Evolutionary conservation across 2,797 vertebrate genomes (phyloP), one percentile per base, ranked within the genome.

Genomic region (Prunella strophiata): DNA sequence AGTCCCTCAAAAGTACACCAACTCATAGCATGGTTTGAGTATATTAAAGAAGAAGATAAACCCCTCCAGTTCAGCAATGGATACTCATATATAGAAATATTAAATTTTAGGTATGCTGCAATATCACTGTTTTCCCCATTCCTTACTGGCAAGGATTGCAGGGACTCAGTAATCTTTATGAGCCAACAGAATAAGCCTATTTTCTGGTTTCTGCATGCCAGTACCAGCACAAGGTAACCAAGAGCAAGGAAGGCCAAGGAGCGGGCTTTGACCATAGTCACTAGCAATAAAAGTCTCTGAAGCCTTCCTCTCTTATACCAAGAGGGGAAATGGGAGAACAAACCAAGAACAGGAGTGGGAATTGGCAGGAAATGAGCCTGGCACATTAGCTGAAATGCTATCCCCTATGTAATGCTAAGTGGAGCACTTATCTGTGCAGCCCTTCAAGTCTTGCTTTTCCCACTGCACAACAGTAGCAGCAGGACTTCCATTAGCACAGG

Each of bases 401-500:
- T 54, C 50, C 52, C 23, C 45, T 72, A 29, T 0, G 1, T 27
- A 78, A 91, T 26, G 58, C 17, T 70, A 90, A 93, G 25, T 20
- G 36, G 2, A 79, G 51, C 34, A 74, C 51, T 94, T 95, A 79
- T 27, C 20, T 7, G 0, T 36, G 22, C 25, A 75, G 22, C 42
- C 27, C 62, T 80, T 75, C 38, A 32, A 52, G 42, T 42, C 14
- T 81, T 67, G 27, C 45, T 78, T 90, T 91, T 91, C 54, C 71
- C 62, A 27, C 40, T 36, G 40, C 25, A 22, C 21, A 61, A n/a
- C 32, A 52, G 48, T 32, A 83, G 55, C 85, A 88, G 83, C 91
- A 90, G 63, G 91, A 76, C 45, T 73, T 84, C 93, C 91, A 95
- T 94, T 93, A 95, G 42, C 83, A 92, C 67, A 96, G 76, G 45